Evolutionary conservation across 2,113 vertebrate species (phyloP).

Genomic region (Callopanchax toddi): DNA sequence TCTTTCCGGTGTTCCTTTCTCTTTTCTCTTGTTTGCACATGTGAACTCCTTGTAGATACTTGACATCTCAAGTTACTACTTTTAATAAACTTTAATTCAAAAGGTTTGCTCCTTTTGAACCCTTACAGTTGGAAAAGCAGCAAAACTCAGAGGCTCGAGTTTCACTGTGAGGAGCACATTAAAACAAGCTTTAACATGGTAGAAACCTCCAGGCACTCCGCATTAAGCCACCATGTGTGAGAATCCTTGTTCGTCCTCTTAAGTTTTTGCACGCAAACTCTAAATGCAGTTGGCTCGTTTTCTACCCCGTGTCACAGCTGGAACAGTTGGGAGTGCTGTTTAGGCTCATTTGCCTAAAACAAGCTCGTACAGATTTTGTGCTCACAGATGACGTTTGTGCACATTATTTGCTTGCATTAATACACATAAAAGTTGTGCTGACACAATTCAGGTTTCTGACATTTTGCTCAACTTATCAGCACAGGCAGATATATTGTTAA

Average conservation of each 20-base stretch:
- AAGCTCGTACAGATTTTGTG: background rate
- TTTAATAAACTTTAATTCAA: constrained; percentile 12
- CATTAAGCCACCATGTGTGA: constrained; percentile 7
- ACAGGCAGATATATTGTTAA: constrained; percentile 42
- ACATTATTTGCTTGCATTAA: background rate
- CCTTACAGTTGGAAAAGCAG: background rate
- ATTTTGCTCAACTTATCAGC: constrained; percentile 51
- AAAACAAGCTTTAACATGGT: constrained; percentile 54
- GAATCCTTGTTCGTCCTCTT: constrained; percentile 12
- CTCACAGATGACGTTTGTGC: background rate
- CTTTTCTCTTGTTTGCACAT: background rate
- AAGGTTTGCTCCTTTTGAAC: constrained; percentile 6
- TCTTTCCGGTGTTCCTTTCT: constrained; percentile 31
- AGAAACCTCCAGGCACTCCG: constrained; percentile 23
- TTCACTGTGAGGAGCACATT: constrained; percentile 1
- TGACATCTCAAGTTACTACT: background rate
- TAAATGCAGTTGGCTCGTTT: constrained; percentile 17
- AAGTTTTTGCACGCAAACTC: constrained; percentile 15
- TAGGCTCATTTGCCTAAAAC: constrained; percentile 5
- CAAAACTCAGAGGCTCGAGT: background rate
- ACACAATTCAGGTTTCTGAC: constrained; percentile 16
- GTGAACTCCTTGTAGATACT: constrained; percentile 5
- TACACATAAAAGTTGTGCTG: background rate
- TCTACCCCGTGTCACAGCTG: background rate
- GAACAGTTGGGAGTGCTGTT: background rate